These are phyloP conservation scores for Oxygymnocypris stewartii DNA, from an alignment of 2,113 vertebrate species.

Conservation along the genomic window DNA sequence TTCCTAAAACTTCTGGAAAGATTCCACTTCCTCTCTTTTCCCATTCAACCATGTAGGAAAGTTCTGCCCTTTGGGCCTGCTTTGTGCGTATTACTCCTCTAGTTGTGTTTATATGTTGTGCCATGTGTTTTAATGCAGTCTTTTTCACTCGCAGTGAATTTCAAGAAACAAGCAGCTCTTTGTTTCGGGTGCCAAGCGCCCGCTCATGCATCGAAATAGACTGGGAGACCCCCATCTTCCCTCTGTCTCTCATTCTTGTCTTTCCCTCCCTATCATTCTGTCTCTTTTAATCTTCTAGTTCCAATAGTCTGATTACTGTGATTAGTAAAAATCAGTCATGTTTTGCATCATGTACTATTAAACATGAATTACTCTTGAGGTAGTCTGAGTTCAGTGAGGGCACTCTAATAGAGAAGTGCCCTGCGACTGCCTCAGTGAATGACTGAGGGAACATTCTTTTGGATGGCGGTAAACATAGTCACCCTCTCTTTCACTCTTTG, in stretches of 20 bases:
- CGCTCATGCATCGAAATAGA: background rate
- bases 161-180: slow-evolving; percentile 39
- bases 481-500: slow-evolving; percentile 32
- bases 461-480: slow-evolving; percentile 18
- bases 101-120: slow-evolving; percentile 24
- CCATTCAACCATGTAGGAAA: slow-evolving; percentile 14
- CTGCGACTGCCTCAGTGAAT: slow-evolving; percentile 11
- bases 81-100: slow-evolving; percentile 6
- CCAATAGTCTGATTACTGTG: background rate
- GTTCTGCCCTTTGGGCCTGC: slow-evolving; percentile 29
- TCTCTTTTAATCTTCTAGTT: slow-evolving; percentile 51
- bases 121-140: slow-evolving; percentile 29
- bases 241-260: slow-evolving; percentile 8
- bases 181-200: slow-evolving; percentile 41
- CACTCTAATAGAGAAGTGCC: background rate
- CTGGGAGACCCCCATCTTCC: background rate
- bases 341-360: background rate
- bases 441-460: slow-evolving; percentile 42
- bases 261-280: background rate
- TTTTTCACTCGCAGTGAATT: slow-evolving; percentile 18
- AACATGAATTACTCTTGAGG: background rate
- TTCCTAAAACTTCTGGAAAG: background rate
- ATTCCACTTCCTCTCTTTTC: background rate
- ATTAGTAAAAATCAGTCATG: background rate
- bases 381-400: background rate